Evolutionary conservation across 2,888 invertebrate species (phyloP).

Genomic region (Clivina fossor): DNA sequence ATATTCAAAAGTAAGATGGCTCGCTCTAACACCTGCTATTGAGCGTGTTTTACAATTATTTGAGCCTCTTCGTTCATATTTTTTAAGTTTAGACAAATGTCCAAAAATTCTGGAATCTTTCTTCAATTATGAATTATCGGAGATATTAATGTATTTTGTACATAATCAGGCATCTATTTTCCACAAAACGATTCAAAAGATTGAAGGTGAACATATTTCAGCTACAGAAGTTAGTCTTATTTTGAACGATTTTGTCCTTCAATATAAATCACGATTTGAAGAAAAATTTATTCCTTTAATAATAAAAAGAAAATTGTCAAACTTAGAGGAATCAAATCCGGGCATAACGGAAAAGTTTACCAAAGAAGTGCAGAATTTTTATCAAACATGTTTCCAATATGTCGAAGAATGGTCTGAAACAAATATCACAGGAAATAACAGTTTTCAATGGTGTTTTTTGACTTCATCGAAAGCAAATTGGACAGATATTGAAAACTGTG

Average conservation of each 20-base stretch:
- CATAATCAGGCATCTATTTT: conserved; percentile 27
- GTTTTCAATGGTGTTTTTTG: conserved; percentile 30
- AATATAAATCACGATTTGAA: conserved; percentile 17
- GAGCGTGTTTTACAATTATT: no score
- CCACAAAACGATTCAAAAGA: conserved; percentile 31
- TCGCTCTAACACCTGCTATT: no score
- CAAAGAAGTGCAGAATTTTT: conserved; percentile 34
- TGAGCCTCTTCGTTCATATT: no score
- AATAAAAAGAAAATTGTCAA: conserved; percentile 29
- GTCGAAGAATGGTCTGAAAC: conserved; percentile 35
- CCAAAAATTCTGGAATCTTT: background rate
- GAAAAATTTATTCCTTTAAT: conserved; percentile 33
- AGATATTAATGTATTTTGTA: conserved; percentile 29
- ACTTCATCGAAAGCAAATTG: conserved; percentile 11
- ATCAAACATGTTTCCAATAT: conserved; percentile 34
- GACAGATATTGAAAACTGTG: conserved; percentile 4
- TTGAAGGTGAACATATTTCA: conserved; percentile 28
- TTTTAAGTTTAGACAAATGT: no score
- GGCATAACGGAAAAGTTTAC: conserved; percentile 29
- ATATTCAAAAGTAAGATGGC: no score
- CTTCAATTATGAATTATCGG: background rate
- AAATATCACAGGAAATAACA: conserved; percentile 24
- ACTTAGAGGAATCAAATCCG: conserved; percentile 26
- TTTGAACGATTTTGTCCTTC: no score
- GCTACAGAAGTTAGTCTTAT: conserved; percentile 17